Conservation (phyloP, 2,797 vertebrate genomes). For the Anabacerthia variegaticeps region DNA sequence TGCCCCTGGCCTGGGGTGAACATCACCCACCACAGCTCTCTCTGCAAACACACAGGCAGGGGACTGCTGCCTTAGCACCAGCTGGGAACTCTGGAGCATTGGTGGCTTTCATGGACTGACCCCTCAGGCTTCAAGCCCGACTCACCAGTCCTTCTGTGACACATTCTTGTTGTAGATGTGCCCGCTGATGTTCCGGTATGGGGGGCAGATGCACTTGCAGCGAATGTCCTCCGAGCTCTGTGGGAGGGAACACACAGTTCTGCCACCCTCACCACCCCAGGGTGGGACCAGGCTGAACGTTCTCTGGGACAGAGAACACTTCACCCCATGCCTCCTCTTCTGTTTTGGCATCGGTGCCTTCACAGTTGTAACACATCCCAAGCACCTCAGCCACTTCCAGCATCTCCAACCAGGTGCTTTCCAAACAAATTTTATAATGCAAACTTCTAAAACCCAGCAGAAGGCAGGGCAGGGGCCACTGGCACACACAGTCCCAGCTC, state of each 20-base stretch:
- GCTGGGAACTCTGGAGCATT: rapidly evolving
- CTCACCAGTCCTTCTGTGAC: constrained; percentile 96
- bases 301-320: background rate
- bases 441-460: background rate
- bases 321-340: background rate
- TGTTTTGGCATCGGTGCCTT: background rate
- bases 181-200: constrained; percentile 90
- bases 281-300: background rate
- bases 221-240: constrained; percentile 93
- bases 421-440: background rate
- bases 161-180: constrained; percentile 94
- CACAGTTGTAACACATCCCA: background rate
- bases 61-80: background rate
- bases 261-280: background rate
- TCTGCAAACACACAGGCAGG: background rate
- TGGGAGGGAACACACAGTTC: background rate
- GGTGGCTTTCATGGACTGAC: rapidly evolving
- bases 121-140: background rate
- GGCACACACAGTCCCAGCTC: background rate
- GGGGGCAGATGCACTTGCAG: constrained; percentile 96
- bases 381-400: background rate
- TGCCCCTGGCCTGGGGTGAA: background rate
- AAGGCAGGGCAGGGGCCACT: background rate
- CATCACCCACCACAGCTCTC: background rate
- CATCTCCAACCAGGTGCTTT: background rate